phyloP scores from a whole-genome alignment of 2,113 vertebrate genomes.

The Chlamydotis undulata region DNA sequence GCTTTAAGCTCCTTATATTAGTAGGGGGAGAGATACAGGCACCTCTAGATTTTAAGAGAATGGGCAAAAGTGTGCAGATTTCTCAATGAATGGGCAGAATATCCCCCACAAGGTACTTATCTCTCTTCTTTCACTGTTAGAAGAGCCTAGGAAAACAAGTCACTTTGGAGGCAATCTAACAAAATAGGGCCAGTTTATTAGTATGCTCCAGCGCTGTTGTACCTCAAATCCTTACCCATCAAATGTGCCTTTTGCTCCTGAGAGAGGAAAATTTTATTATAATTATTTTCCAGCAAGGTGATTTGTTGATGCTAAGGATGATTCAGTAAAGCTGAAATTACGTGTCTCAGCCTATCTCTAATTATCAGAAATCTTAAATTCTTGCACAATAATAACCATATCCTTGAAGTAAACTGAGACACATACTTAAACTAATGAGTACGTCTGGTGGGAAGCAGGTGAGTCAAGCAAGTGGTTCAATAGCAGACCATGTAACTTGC shows the following conservation, averaged over 20 bases:
- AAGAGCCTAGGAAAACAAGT: background rate
- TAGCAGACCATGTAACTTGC: background rate
- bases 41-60: background rate
- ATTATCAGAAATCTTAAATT: slow-evolving; percentile 12
- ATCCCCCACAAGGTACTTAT: background rate
- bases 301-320: background rate
- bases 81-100: background rate
- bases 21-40: background rate
- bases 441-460: background rate
- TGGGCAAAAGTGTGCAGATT: background rate
- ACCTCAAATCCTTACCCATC: background rate
- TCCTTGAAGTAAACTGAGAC: background rate
- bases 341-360: background rate
- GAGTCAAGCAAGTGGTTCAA: background rate
- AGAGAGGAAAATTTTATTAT: background rate
- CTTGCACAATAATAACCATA: background rate
- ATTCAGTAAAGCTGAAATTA: slow-evolving; percentile 6
- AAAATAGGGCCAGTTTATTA: background rate
- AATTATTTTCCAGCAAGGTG: background rate
- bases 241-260: background rate
- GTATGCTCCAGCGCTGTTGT: background rate
- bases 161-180: background rate
- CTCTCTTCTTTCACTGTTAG: background rate
- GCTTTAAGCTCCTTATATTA: background rate
- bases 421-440: background rate